Evolutionary conservation across 2,888 invertebrate species (phyloP), one percentile per base, ranked within the genome.

Genomic region (Polydesmus complanatus): DNA sequence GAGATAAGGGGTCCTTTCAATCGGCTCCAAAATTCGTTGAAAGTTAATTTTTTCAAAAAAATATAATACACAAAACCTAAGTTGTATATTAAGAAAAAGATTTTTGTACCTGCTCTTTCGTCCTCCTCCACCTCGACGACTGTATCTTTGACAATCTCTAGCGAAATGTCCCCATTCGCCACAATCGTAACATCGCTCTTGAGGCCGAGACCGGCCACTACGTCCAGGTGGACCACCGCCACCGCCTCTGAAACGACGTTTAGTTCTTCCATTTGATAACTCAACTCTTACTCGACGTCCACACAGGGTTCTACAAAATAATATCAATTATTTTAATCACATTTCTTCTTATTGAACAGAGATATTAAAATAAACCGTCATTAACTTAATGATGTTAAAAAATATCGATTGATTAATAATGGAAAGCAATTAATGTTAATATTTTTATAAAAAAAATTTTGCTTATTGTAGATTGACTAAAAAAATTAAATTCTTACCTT

Each of bases 141-240:
- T 49, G 51, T 59, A 61, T 21, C 63, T 54, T 25, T 65, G 63
- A 74, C 94, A 93, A 73, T 94, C 91, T 67, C 93, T 81, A 58
- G 93, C 93, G 74, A 92, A 93, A 73, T 94, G 93, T 8, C 94
- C 94, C 65, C 90, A 80, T 69, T 90, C 91, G 48, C 93, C 93
- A 75, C 94, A 94, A 72, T 93, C 92, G 72, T 93, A 94, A 75
- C 94, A 94, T 64, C 89, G 84, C 76, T 93, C 93, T 70, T 91
- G 90, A 11, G 90, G 88, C 67, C 91, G 86, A 70, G 89, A 86
- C 22, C 89, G 85, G 56, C 84, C 77, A n/a, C 60, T 68, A 61
- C 73, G 70, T 70, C 21, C 70, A 71, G 64, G 70, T 72, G 18
- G 69, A 70, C 55, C 72, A 63, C 77, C 76, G 64, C 76, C 73